A percentile compares a stretch with the other conserved stretches of the same genome.
Conservation (phyloP, 2,797 vertebrate species). For the Ispidina lecontei region DNA sequence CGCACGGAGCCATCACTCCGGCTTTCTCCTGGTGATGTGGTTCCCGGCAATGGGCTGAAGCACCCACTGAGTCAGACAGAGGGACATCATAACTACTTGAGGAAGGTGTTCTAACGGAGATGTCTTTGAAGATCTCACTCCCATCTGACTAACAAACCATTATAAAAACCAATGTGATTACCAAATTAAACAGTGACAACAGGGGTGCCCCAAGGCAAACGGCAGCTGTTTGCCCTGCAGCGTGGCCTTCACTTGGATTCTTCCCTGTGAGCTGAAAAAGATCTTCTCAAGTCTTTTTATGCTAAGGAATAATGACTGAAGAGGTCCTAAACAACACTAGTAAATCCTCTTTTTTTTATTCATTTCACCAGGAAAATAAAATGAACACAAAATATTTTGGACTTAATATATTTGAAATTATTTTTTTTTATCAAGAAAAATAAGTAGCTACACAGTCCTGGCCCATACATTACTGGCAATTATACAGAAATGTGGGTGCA, state of each 20-base stretch:
- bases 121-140: not conserved
- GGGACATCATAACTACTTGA: not conserved
- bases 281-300: not conserved
- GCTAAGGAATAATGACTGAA: not conserved
- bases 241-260: not conserved
- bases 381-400: not conserved
- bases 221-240: not conserved
- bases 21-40: not conserved
- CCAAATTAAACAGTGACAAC: not conserved
- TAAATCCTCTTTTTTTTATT: not conserved
- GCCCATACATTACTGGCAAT: not conserved
- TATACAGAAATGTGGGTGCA: not conserved
- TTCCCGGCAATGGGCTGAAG: not conserved
- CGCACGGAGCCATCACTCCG: not conserved
- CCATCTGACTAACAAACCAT: not conserved
- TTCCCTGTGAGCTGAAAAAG: not conserved
- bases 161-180: not conserved
- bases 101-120: not conserved
- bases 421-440: not conserved
- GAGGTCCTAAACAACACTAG: not conserved
- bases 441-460: not conserved
- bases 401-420: not conserved
- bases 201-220: not conserved
- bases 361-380: not conserved
- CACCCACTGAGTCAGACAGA: not conserved